A percentile compares a stretch with the other conserved stretches of the same genome.
These are phyloP conservation scores for Gnathonemus echidnorhynchus DNA, from an alignment of 2,113 vertebrate genomes.

Conservation along the genomic window DNA sequence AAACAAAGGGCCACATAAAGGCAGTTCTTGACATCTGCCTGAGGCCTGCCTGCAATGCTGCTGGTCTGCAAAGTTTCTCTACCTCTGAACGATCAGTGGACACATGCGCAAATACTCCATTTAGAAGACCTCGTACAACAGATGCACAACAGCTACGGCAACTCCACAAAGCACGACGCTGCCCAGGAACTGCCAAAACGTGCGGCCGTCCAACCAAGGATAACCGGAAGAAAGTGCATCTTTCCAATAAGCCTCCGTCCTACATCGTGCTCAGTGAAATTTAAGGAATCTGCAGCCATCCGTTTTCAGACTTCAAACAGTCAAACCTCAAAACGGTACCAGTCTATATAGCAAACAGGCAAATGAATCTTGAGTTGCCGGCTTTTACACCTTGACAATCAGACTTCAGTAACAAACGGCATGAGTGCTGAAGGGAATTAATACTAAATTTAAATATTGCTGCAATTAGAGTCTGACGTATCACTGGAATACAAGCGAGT, in stretches of 20 bases:
- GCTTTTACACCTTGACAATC: background rate
- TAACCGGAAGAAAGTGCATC: background rate
- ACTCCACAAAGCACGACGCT: background rate
- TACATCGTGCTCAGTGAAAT: background rate
- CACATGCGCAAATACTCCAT: background rate
- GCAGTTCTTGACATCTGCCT: background rate
- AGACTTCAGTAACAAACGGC: background rate
- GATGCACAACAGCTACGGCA: background rate
- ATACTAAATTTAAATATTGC: background rate
- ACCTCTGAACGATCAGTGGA: background rate
- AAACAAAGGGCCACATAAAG: background rate
- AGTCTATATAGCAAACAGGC: background rate
- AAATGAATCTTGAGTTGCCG: background rate
- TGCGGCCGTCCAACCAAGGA: background rate
- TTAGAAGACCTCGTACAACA: background rate
- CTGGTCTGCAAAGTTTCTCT: background rate
- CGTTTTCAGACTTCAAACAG: background rate
- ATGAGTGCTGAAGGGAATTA: background rate
- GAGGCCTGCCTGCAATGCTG: background rate
- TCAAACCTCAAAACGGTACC: background rate
- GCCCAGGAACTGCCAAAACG: background rate
- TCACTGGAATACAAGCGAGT: background rate
- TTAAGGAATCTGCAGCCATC: background rate
- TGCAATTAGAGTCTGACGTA: background rate
- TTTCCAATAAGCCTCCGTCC: background rate